Evolutionary conservation across 2,797 vertebrate species (phyloP), one percentile per base, ranked within the genome.

Genomic region (Sternarchorhynchus goeldii): DNA sequence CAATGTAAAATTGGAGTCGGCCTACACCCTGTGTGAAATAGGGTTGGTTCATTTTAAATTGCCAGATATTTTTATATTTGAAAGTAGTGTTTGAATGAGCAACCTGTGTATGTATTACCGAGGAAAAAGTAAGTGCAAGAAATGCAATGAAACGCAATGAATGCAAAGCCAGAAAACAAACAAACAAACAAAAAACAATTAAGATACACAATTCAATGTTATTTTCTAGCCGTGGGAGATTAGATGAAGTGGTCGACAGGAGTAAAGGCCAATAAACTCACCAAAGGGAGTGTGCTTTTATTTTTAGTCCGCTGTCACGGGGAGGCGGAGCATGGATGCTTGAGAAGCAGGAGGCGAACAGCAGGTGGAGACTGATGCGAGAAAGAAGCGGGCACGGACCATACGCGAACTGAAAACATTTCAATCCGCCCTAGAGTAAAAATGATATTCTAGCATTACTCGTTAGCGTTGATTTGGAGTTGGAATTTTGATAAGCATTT

Each of bases 321-420:
- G 76, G 82, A 79, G 85, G 83, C 75, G 87, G 71, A 75, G 81
- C 80, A 34, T 53, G 60, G 76, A 82, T 77, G 81, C 78, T 73
- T 64, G 75, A 69, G 83, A 87, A 77, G 80, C 66, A 50, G 82
- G 60, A 56, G 76, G 67, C 25, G 70, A 66, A 79, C 34, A 82
- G 85, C 85, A 86, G 84, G 80, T 85, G 83, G 76, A 81, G 78
- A 75, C 82, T 75, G 81, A 78, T 53, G 71, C n/a, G 34, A 72
- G 67, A 25, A 55, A 36, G 69, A 69, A 56, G 31, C 53, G 39
- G 58, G 21, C 56, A 64, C 53, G 58, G 16, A 75, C 7, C 34
- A 60, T 55, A 66, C 70, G 17, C 63, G 29, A 63, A 39, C 21
- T 41, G 31, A 32, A n/a, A 29, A 10, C 29, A 56, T 34, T 55